These are phyloP conservation scores for Sebastes ruberrimus DNA, from an alignment of 2,797 vertebrate genomes.

Conservation along the genomic window DNA sequence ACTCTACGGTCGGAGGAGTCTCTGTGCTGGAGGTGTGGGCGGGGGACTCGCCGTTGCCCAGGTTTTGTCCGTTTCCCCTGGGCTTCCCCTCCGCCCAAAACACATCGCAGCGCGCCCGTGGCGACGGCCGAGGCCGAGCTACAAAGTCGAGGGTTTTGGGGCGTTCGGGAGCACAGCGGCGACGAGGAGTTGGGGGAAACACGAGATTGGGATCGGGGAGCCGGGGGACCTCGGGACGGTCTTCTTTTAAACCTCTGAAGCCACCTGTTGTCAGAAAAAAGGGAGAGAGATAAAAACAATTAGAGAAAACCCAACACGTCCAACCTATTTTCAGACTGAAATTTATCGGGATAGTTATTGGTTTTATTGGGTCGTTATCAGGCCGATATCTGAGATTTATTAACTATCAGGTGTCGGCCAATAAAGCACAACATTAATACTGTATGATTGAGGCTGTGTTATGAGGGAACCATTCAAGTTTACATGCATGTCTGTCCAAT, in stretches of 20 bases:
- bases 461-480: not conserved
- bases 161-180: slow-evolving; percentile 92
- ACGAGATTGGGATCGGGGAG: slow-evolving; percentile 94
- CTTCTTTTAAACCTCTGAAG: slow-evolving; percentile 86
- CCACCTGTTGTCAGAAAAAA: slow-evolving; percentile 64
- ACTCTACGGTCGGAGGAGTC: slow-evolving; percentile 93
- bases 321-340: not conserved
- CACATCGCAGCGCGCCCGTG: slow-evolving; percentile 87
- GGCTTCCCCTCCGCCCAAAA: slow-evolving; percentile 87
- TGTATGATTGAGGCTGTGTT: not conserved
- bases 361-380: not conserved
- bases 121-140: slow-evolving; percentile 92
- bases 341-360: not conserved
- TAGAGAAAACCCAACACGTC: not conserved
- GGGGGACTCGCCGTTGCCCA: slow-evolving; percentile 85
- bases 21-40: slow-evolving; percentile 94
- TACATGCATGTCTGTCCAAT: not conserved
- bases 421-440: not conserved
- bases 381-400: not conserved
- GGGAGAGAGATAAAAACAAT: not conserved
- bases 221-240: slow-evolving; percentile 88
- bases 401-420: not conserved
- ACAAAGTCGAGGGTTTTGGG: slow-evolving; percentile 97
- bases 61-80: slow-evolving; percentile 76
- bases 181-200: slow-evolving; percentile 93